phyloP scores from a whole-genome alignment of 2,888 invertebrate genomes.

The Spisula subtruncata region DNA sequence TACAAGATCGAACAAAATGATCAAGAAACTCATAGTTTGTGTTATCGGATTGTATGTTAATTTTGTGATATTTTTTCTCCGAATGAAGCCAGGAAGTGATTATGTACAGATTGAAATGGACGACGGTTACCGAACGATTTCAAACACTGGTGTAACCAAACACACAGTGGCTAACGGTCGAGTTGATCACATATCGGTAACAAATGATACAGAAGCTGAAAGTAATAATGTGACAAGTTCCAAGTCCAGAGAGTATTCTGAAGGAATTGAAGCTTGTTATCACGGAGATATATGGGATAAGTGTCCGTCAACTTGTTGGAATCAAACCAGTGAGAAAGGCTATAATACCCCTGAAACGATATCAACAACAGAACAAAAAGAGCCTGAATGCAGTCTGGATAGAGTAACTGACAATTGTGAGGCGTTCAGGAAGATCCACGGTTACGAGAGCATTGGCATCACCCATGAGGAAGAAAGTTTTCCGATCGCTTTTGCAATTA shows the following conservation, averaged over 20 bases:
- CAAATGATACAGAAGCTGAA: background rate
- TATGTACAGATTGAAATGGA: background rate
- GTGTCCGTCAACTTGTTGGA: background rate
- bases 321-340: background rate
- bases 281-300: background rate
- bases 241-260: background rate
- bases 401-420: constrained; percentile 63
- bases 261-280: background rate
- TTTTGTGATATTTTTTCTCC: background rate
- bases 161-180: background rate
- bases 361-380: background rate
- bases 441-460: constrained; percentile 60
- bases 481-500: constrained; percentile 78
- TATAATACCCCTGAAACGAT: background rate
- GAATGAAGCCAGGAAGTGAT: background rate
- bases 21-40: background rate
- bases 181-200: background rate
- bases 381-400: constrained; percentile 30
- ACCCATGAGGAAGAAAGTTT: constrained; percentile 69
- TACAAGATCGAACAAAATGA: background rate
- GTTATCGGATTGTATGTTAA: background rate
- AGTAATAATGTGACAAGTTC: background rate
- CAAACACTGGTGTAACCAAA: background rate
- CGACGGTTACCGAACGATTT: background rate
- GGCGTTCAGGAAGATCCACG: constrained; percentile 51